Evolutionary conservation across 2,888 invertebrate species (phyloP).

Genomic region (Latrodectus elegans): DNA sequence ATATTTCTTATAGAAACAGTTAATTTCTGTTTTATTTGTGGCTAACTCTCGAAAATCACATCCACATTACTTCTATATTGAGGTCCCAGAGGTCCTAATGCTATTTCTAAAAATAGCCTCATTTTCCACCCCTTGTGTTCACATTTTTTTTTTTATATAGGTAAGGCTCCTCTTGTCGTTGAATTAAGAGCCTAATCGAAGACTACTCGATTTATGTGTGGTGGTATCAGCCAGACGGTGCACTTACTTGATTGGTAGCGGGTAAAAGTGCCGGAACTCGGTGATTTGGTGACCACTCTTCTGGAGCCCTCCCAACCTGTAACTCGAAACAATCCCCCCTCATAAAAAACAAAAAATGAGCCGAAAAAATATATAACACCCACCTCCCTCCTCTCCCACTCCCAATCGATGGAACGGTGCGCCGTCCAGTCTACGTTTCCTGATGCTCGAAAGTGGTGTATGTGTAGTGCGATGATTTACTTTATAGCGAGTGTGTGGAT

Average conservation of each 20-base stretch:
- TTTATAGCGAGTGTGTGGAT: no score
- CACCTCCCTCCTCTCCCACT: not conserved
- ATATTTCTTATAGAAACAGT: no score
- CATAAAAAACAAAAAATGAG: constrained; percentile 1
- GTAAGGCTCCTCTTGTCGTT: not conserved
- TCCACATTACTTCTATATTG: no score
- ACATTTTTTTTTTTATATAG: not conserved
- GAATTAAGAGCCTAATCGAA: constrained; percentile 1
- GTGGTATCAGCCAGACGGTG: not conserved
- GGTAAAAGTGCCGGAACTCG: not conserved
- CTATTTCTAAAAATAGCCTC: no score
- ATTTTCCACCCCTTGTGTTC: not conserved
- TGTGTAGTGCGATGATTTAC: not conserved
- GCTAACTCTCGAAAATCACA: no score
- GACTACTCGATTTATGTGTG: constrained; percentile 9
- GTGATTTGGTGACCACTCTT: not conserved
- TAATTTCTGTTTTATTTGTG: no score
- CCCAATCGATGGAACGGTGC: constrained; percentile 27
- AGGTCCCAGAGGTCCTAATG: no score
- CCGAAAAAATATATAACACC: not conserved
- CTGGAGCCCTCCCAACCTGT: constrained; percentile 23
- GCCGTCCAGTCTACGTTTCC: constrained; percentile 10
- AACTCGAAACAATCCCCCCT: constrained; percentile 5
- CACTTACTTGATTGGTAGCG: constrained; percentile 39
- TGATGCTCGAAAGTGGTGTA: not conserved